These are phyloP conservation scores for Rhamphomyia laevipes DNA, from an alignment of 2,888 invertebrate genomes.

Conservation along the genomic window DNA sequence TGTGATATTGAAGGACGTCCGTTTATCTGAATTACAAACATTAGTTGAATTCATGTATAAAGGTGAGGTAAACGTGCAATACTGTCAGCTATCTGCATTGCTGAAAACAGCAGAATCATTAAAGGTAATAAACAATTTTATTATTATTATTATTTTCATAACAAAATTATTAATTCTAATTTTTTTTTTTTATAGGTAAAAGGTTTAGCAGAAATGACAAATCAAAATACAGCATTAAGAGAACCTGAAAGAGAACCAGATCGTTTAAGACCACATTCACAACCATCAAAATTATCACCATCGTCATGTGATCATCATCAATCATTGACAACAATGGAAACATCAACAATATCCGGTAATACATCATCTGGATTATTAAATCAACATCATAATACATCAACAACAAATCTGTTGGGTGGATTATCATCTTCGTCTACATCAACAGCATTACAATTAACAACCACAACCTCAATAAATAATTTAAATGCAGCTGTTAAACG, in stretches of 20 bases:
- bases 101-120: conserved; percentile 87
- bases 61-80: conserved; percentile 90
- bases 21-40: conserved; percentile 78
- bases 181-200: conserved; percentile 46
- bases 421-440: conserved; percentile 27
- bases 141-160: not conserved
- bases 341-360: conserved; percentile 31
- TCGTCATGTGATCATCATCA: conserved; percentile 22
- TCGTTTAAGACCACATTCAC: conserved; percentile 36
- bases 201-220: conserved; percentile 87
- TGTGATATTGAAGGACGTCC: conserved; percentile 89
- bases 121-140: conserved; percentile 50
- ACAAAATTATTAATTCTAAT: not conserved
- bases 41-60: conserved; percentile 95
- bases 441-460: conserved; percentile 24
- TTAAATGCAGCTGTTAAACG: conserved; percentile 22
- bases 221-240: conserved; percentile 51
- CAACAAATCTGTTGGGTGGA: conserved; percentile 15
- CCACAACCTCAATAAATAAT: conserved; percentile 12
- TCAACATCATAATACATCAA: not conserved
- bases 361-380: conserved; percentile 15
- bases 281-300: conserved; percentile 23
- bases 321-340: conserved; percentile 18
- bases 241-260: conserved; percentile 42
- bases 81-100: conserved; percentile 81